These are phyloP conservation scores for Panurus biarmicus DNA, from an alignment of 2,113 vertebrate genomes.

Conservation along the genomic window DNA sequence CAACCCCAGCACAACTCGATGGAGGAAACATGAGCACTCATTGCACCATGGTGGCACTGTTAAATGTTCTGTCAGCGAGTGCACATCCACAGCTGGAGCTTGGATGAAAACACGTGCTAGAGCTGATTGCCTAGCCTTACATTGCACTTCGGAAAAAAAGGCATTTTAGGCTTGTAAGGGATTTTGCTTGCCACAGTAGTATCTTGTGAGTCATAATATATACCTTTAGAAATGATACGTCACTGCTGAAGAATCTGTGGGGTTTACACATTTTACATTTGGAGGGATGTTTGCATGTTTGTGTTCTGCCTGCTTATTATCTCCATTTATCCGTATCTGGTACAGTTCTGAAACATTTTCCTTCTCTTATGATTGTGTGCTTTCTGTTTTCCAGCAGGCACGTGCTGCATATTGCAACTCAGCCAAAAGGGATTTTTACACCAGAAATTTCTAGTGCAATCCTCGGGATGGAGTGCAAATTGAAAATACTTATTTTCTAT, in stretches of 20 bases:
- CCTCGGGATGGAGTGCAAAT: not conserved
- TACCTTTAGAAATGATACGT: not conserved
- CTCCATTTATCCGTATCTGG: not conserved
- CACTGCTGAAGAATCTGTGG: not conserved
- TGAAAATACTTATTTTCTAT: not conserved
- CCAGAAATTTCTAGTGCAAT: not conserved
- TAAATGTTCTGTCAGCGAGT: not conserved
- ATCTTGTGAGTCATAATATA: not conserved
- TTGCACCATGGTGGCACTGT: not conserved
- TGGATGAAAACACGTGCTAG: not conserved
- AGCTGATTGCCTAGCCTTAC: not conserved
- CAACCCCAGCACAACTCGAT: rapidly evolving
- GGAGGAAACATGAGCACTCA: not conserved
- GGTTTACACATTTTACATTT: not conserved
- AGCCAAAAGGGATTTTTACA: not conserved
- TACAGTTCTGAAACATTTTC: not conserved
- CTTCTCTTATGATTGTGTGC: not conserved
- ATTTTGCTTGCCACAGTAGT: not conserved
- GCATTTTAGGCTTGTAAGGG: not conserved
- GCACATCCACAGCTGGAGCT: not conserved
- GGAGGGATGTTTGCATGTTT: not conserved
- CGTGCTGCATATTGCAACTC: not conserved
- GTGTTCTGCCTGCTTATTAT: not conserved
- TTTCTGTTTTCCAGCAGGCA: not conserved
- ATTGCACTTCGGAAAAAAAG: not conserved